Base-by-base conservation (phyloP, 2,113 vertebrate genomes). In the Rhinoderma darwinii region DNA sequence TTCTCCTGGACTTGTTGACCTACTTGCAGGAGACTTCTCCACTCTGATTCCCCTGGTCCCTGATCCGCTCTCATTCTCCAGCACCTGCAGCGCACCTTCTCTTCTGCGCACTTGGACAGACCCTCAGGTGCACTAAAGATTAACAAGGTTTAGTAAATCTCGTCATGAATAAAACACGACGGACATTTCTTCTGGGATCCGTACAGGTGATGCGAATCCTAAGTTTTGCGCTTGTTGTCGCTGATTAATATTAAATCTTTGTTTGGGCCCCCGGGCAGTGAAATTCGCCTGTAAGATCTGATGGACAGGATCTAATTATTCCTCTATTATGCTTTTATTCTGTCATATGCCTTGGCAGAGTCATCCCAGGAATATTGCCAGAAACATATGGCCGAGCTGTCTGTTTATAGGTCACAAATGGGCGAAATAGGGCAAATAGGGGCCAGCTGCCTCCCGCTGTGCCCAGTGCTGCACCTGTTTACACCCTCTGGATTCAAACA, bases 81-180 rank as follows among this genome's bases (percentile, higher is more conserved):
- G 15, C 22, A 66, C 35, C 17, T 37, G n/a, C 61, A 4, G 68
- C 32, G n/a, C 70, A 61, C 83, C 72, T 75, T 76, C 80, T 80
- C 76, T 80, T 37, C 44, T 72, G 50, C 54, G 77, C 84, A 72
- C 44, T 51, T 50, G 75, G 50, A 68, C 75, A 54, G 44, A 51
- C 84, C 76, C 61, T 86, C 61, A 51, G 75, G 75, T 86, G 63
- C 76, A 27, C 63, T 86, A 41, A 68, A 80, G 75, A 72, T 86
- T 86, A 86, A 50, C 83, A 77, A 44, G 74, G 84, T 86, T 86
- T 86, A 86, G 84, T 79, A 80, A 86, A 56, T 80, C 35, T 84
- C 7, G 37, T 61, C 76, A 86, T 86, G 84, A 86, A 86, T 86
- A 79, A 86, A 86, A 80, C 84, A 85, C 39, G 15, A 35, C 50